phyloP scores from a whole-genome alignment of 1,140 invertebrate genomes.

The Drosophila bipectinata region DNA sequence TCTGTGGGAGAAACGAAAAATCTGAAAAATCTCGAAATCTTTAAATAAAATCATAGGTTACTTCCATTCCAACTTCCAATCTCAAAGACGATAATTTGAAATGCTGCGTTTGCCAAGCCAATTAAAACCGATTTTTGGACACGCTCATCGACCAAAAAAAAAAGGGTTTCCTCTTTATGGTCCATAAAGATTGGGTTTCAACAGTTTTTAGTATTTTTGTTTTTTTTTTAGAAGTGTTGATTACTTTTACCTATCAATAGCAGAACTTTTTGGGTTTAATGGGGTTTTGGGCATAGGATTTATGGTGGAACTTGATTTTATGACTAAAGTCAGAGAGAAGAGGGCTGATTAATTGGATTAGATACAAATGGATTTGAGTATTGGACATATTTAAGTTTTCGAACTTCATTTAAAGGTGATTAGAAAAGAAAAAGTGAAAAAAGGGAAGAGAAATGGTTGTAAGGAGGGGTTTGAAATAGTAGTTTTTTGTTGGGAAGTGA shows the following conservation, averaged over 20 bases:
- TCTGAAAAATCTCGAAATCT: neutral
- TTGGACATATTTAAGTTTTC: neutral
- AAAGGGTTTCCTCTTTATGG: constrained; percentile 13
- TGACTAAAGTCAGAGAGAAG: neutral
- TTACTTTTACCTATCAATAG: constrained; percentile 3
- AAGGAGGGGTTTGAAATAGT: too few species aligned
- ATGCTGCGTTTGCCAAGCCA: constrained; percentile 50
- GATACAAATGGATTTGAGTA: neutral
- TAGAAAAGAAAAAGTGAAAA: too few species aligned
- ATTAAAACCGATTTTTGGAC: constrained; percentile 77
- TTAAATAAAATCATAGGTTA: constrained; percentile 7
- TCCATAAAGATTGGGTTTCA: constrained; percentile 56
- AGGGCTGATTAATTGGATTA: constrained; percentile 5
- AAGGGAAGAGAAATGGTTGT: too few species aligned
- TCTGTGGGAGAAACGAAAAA: constrained; percentile 17
- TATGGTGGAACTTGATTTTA: constrained; percentile 6
- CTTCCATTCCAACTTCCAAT: neutral
- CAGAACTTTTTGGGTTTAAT: constrained; percentile 12
- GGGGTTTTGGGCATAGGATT: neutral
- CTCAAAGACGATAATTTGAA: constrained; percentile 24
- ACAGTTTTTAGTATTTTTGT: constrained; percentile 17
- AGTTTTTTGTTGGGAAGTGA: too few species aligned
- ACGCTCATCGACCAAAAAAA: constrained; percentile 44
- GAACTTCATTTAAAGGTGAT: neutral
- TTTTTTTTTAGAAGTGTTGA: constrained; percentile 16